phyloP scores from a whole-genome alignment of 1,140 invertebrate species.

The Battus philenor region DNA sequence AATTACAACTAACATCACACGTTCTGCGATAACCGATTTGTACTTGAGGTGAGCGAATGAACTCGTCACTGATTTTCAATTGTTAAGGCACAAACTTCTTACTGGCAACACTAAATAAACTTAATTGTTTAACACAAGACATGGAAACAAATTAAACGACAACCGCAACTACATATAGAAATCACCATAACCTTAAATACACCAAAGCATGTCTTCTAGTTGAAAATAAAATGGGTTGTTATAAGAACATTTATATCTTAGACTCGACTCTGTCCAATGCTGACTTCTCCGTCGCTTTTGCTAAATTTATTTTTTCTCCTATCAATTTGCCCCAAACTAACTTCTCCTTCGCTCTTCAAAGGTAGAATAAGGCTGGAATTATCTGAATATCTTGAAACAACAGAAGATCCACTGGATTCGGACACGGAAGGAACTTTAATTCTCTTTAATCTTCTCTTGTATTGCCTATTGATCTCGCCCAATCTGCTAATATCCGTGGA shows the following conservation, averaged over 20 bases:
- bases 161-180: too few species aligned
- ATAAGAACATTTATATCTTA: constrained; percentile 5
- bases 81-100: constrained; percentile 20
- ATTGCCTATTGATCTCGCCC: constrained; percentile 50
- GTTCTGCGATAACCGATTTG: constrained; percentile 50
- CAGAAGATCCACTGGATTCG: constrained; percentile 42
- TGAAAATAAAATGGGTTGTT: background rate
- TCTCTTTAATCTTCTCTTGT: constrained; percentile 35
- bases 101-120: too few species aligned
- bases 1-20: constrained; percentile 38
- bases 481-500: constrained; percentile 63
- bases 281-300: constrained; percentile 67
- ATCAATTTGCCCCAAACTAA: constrained; percentile 40
- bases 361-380: constrained; percentile 36
- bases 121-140: too few species aligned
- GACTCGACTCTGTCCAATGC: constrained; percentile 30
- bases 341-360: constrained; percentile 57
- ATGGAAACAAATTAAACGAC: too few species aligned
- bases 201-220: background rate
- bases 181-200: background rate
- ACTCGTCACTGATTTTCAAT: background rate
- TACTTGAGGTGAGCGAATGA: constrained; percentile 45
- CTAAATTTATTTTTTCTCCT: constrained; percentile 31
- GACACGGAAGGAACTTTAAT: constrained; percentile 37
- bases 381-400: constrained; percentile 35